phyloP scores from a whole-genome alignment of 2,113 vertebrate species.

The Heterotilapia buettikoferi region DNA sequence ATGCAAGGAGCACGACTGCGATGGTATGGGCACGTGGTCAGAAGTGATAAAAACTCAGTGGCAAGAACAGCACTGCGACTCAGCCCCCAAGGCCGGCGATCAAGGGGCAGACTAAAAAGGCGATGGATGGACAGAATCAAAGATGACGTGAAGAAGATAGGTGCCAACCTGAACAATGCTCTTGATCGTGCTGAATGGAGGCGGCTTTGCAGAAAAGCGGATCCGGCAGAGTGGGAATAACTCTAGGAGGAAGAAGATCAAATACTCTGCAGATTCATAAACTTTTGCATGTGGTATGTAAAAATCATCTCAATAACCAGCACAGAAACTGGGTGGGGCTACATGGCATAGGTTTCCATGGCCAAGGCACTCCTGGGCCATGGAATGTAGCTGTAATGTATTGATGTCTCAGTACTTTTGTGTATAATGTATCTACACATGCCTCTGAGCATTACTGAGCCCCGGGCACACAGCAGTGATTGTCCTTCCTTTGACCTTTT shows the following conservation, averaged over 20 bases:
- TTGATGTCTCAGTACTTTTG: neutral
- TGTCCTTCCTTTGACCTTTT: neutral
- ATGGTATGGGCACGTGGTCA: neutral
- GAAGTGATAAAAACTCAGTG: accelerated
- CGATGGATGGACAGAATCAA: accelerated
- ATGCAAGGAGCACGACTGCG: accelerated
- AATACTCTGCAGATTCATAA: accelerated
- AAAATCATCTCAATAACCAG: neutral
- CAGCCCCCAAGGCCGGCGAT: accelerated
- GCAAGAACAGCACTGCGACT: neutral
- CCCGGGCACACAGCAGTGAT: neutral
- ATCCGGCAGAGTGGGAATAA: neutral
- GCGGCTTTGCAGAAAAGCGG: neutral
- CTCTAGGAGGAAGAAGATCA: accelerated
- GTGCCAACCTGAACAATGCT: accelerated
- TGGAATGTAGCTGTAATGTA: neutral
- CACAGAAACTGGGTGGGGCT: neutral
- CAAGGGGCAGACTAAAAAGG: neutral
- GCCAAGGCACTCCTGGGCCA: accelerated
- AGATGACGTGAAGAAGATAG: accelerated
- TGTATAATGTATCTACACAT: accelerated
- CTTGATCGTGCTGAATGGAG: accelerated
- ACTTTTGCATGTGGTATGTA: neutral
- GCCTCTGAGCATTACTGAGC: neutral
- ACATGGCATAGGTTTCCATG: neutral